Conservation (phyloP, 2,888 invertebrate species). For the Philopedon plagiatum region DNA sequence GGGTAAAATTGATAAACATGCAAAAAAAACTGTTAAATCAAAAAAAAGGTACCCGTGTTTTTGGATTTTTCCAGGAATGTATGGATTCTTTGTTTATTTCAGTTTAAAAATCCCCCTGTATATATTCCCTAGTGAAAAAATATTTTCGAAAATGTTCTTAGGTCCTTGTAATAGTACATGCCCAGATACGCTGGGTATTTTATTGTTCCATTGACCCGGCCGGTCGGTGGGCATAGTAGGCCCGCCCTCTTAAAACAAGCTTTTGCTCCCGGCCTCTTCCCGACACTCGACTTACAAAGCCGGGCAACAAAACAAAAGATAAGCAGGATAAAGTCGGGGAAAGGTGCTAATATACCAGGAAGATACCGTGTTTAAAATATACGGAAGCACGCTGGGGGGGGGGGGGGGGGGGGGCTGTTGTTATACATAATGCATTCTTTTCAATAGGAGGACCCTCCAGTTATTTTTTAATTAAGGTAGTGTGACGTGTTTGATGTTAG, state of each 20-base stretch:
- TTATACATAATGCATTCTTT: constrained; percentile 15
- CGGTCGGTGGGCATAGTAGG: background rate
- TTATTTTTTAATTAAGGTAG: constrained; percentile 34
- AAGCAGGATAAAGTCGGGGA: constrained; percentile 51
- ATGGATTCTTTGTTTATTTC: no score
- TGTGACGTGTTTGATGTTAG: background rate
- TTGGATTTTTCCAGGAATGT: no score
- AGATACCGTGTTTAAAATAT: constrained; percentile 19
- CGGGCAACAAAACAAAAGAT: constrained; percentile 56
- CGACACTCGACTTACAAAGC: constrained; percentile 53
- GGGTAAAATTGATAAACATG: no score
- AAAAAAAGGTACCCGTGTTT: no score
- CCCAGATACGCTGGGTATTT: no score
- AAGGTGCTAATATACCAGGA: constrained; percentile 57
- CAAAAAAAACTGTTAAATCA: no score
- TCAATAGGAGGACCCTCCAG: constrained; percentile 9
- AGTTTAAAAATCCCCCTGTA: no score
- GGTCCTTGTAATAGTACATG: no score
- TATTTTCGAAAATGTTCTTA: no score
- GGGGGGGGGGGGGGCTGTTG: constrained; percentile 19
- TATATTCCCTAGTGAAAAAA: no score
- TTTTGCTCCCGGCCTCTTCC: constrained; percentile 43
- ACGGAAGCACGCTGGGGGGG: no score
- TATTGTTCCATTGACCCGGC: background rate
- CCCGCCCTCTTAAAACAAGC: constrained; percentile 23